phyloP scores from a whole-genome alignment of 1,140 invertebrate species.

The Drosophila miranda region DNA sequence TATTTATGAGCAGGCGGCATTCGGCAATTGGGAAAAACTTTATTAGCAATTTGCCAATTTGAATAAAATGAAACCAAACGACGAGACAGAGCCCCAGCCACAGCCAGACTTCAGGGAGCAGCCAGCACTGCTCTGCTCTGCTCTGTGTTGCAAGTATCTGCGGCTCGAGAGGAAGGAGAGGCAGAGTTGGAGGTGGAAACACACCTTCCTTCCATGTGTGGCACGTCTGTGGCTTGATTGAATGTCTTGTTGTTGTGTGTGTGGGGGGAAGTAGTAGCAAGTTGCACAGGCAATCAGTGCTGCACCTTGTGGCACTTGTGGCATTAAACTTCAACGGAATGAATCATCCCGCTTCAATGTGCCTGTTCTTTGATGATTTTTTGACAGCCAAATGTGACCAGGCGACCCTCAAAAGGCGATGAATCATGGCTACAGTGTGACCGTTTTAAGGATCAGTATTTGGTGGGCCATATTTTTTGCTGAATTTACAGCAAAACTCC shows the following conservation, averaged over 20 bases:
- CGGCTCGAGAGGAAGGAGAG: neutral
- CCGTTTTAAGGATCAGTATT: no score
- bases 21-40: slow-evolving; percentile 48
- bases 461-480: no score
- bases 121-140: neutral
- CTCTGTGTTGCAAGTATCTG: no score
- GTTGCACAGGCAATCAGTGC: slow-evolving; percentile 22
- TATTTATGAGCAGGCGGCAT: slow-evolving; percentile 52
- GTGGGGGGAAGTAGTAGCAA: slow-evolving; percentile 13
- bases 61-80: slow-evolving; percentile 47
- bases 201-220: slow-evolving; percentile 32
- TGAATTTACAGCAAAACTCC: no score
- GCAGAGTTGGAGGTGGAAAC: slow-evolving; percentile 14
- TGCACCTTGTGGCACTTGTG: slow-evolving; percentile 10
- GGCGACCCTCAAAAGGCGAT: no score
- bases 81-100: slow-evolving; percentile 4
- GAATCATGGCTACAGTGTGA: no score
- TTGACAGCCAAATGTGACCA: no score
- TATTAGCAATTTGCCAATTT: slow-evolving; percentile 71
- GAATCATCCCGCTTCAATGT: slow-evolving; percentile 12
- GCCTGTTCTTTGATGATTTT: neutral
- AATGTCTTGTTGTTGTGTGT: slow-evolving; percentile 8
- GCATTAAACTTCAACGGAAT: slow-evolving; percentile 15
- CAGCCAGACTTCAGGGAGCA: slow-evolving; percentile 10
- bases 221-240: slow-evolving; percentile 24